phyloP scores from a whole-genome alignment of 2,888 invertebrate species.

The Ceratothoa steindachneri region DNA sequence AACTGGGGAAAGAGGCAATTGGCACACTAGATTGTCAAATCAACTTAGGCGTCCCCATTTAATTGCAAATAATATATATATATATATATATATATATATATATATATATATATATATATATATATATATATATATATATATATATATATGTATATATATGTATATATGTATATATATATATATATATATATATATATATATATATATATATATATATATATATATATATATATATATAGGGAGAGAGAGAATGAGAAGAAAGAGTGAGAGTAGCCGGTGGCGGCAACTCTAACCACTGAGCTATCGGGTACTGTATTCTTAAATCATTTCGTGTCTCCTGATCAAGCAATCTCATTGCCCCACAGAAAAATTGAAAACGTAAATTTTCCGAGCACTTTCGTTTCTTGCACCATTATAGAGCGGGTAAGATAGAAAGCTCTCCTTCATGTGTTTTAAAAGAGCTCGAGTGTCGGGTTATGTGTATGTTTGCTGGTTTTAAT shows the following conservation, averaged over 20 bases:
- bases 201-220: not conserved
- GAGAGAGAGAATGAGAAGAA: not conserved
- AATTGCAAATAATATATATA: too few species aligned
- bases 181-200: conserved; percentile 5
- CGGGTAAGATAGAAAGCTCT: too few species aligned
- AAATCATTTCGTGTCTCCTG: too few species aligned
- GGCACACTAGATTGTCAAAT: too few species aligned
- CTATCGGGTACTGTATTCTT: too few species aligned
- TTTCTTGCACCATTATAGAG: too few species aligned
- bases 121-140: conserved; percentile 15
- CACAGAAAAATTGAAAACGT: not conserved
- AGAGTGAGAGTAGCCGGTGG: not conserved
- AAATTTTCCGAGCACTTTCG: not conserved
- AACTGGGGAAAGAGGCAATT: not conserved
- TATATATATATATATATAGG: not conserved
- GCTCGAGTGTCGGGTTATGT: too few species aligned
- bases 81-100: conserved; percentile 1
- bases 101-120: conserved; percentile 16
- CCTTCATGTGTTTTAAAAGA: too few species aligned
- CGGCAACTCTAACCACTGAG: too few species aligned
- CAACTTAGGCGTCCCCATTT: too few species aligned
- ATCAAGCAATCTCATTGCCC: not conserved
- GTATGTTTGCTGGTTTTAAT: too few species aligned
- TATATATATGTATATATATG: conserved; percentile 9
- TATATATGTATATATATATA: conserved; percentile 15